phyloP scores from a whole-genome alignment of 1,140 invertebrate genomes.

The Neodiprion lecontei region DNA sequence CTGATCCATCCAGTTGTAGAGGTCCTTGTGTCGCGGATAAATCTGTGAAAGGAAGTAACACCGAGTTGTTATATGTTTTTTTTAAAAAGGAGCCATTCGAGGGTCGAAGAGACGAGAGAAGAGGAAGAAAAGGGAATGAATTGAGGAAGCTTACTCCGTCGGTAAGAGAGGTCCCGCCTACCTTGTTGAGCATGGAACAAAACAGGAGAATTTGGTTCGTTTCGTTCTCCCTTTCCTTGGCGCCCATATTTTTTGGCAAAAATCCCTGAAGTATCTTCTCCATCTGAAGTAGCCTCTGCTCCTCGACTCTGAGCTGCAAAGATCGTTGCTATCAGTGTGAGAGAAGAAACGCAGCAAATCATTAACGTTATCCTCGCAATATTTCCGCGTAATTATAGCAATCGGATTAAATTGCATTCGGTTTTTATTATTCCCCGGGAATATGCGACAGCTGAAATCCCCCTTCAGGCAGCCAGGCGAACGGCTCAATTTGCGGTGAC shows the following conservation, averaged over 20 bases:
- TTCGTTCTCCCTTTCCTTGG: conserved; percentile 50
- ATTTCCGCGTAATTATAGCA: no score
- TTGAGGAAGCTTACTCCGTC: neutral
- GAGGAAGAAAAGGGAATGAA: neutral
- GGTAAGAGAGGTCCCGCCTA: conserved; percentile 24
- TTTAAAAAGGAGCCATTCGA: neutral
- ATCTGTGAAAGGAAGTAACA: conserved; percentile 37
- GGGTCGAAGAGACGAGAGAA: conserved; percentile 12
- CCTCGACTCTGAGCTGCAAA: conserved; percentile 51
- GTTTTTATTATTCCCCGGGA: no score
- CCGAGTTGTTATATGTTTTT: no score
- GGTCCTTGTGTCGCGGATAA: conserved; percentile 56
- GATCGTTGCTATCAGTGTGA: no score
- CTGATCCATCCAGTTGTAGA: conserved; percentile 54
- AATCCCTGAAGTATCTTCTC: conserved; percentile 54
- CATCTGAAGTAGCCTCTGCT: conserved; percentile 50
- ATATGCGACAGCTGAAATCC: no score
- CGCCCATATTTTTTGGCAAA: conserved; percentile 55
- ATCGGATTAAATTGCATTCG: no score
- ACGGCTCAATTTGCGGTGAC: no score
- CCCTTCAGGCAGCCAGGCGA: no score
- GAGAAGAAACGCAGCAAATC: no score
- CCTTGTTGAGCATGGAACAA: conserved; percentile 57
- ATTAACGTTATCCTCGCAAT: no score
- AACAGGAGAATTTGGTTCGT: conserved; percentile 57